Base-by-base conservation (phyloP, 2,888 invertebrate genomes). In the Meteorus colon region DNA sequence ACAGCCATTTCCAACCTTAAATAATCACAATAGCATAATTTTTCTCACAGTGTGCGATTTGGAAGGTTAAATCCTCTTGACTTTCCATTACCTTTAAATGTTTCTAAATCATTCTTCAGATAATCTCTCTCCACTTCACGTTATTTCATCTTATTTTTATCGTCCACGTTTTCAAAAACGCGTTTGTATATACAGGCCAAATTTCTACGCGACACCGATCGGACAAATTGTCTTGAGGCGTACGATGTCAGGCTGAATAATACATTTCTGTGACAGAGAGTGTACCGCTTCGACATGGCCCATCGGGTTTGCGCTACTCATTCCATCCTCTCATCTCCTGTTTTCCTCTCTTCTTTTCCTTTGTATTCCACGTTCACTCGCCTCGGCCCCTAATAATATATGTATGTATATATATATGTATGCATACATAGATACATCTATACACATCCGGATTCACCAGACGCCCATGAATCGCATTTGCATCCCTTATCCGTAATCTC, bases 241-340 rank as follows among this genome's bases (percentile, higher is more conserved):
- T 84, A 81, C 84, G 80, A 82, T 85, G 87, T 87, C 86, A 86
- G 82, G 77, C 84, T 88, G 88, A 87, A 88, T 88, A 88, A 88
- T 88, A 86, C 86, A 86, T 87, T 84, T 86, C 83, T 81, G 82
- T 78, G 82, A 84, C 84, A 84, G 83, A 77, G 81, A 81, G 84
- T 81, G 82, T 83, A 82, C 83, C 79, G 75, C 81, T 79, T 62
- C 82, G 84, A 85, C 86, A 84, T 80, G 81, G 80, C 76, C 83
- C 82, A 81, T 78, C 79, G 76, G 81, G 81, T 82, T 81, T 65
- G 41, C 65, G 41, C 60, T 29, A n/a, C 68, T 68, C 73, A 34
- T 29, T 68, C 73, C 29, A 27, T 45, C n/a, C 6, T 19, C 41
- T 77, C 51, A 63, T 5, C 45, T 19, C 45, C 19, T 72, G 8